Evolutionary conservation across 1,140 invertebrate genomes (phyloP), one percentile per base, ranked within the genome.

Genomic region (Drosophila navojoa): DNA sequence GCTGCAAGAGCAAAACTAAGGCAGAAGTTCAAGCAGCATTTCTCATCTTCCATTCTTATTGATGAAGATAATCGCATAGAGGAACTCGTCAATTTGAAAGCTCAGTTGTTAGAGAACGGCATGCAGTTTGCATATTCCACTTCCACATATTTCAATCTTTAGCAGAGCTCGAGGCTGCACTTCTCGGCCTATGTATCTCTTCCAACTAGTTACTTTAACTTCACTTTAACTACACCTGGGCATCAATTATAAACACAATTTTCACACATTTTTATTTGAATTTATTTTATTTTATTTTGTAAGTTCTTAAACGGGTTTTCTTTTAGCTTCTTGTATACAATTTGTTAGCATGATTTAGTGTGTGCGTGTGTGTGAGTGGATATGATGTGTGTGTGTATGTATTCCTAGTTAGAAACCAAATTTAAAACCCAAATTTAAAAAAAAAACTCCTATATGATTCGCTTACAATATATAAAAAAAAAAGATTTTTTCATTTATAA

Each of bases 221-320:
- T 9, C 9, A 19, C 15, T 44, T 2, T 6, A 15, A 16, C 42
- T 16, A 44, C 44, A 10, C 44, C 15, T 38, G 3, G 3, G 35
- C 2, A 4, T 11, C 11, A 38, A 1, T 0, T 38, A 38, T 1
- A 38, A 11, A 10, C 45, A 47, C 19, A 32, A 9, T 32, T 25
- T 47, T 2, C 9, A 25, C 10, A 15, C 22, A 10, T 32, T 9
- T 47, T 47, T 10, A 25, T 10, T 47, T 10, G n/a, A 27, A 27
- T 6, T 45, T 60, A 60, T 54, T 72, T 59, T 54, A 60, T 72
- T 68, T 67, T 32, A 16, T 16, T 45, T 16, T 45, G 42, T 67
- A 72, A 38, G 29, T 68, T 60, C 42, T 68, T 59, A 68, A 67
- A 72, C 55, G 70, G 69, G 64, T 13, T 54, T 55, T 45, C 15